Conservation (phyloP, 2,888 invertebrate species). For the Agriopis marginaria region DNA sequence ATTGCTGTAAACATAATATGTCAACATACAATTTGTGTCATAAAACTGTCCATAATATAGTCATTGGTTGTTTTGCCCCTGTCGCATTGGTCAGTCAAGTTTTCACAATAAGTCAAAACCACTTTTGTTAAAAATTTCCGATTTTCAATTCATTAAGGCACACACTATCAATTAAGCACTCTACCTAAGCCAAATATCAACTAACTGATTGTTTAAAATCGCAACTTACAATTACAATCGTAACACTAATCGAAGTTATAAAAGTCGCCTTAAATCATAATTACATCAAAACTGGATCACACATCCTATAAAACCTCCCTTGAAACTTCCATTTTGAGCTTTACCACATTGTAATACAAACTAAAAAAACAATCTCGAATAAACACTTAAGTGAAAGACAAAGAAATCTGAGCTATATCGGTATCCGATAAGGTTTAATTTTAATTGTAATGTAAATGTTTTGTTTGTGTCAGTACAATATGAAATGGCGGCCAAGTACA, state of each 20-base stretch:
- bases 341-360: conserved; percentile 50
- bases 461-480: conserved; percentile 56
- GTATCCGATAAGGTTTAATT: conserved; percentile 28
- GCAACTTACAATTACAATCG: conserved; percentile 50
- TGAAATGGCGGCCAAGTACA: conserved; percentile 60
- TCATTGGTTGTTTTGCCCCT: too few relatives aligned
- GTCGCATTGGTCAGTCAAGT: too few relatives aligned
- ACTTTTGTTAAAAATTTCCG: too few relatives aligned
- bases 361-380: conserved; percentile 49
- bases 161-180: conserved; percentile 27
- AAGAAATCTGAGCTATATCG: conserved; percentile 48
- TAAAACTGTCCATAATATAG: too few relatives aligned
- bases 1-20: too few relatives aligned
- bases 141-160: too few relatives aligned
- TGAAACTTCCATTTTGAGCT: conserved; percentile 44
- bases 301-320: conserved; percentile 26
- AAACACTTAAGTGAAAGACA: conserved; percentile 34
- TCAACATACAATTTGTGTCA: too few relatives aligned
- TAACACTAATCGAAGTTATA: conserved; percentile 55
- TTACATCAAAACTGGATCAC: conserved; percentile 43
- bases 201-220: conserved; percentile 52
- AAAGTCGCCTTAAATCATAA: conserved; percentile 61
- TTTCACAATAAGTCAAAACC: too few relatives aligned
- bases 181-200: conserved; percentile 35
- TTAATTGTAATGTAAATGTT: conserved; percentile 44